Conservation (phyloP, 1,140 invertebrate species). For the Drosophila kepulauana region DNA sequence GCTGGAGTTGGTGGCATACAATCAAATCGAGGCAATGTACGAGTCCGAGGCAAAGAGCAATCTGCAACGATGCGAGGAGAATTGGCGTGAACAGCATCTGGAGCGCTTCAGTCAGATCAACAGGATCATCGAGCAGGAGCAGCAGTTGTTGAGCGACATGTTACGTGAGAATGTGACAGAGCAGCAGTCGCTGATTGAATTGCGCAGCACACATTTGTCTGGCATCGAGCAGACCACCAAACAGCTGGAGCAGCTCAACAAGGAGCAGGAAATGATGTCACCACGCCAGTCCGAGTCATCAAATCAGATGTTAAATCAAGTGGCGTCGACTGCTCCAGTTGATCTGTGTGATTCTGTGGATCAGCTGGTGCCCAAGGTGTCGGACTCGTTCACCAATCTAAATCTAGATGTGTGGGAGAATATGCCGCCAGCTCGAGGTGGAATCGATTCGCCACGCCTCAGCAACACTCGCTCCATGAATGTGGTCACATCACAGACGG, state of each 20-base stretch:
- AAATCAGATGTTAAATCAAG: background rate
- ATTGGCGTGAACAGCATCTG: constrained; percentile 70
- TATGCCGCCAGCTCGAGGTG: constrained; percentile 54
- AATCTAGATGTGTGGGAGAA: constrained; percentile 77
- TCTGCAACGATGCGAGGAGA: constrained; percentile 69
- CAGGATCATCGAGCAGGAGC: constrained; percentile 60
- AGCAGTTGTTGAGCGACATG: constrained; percentile 53
- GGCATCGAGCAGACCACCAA: constrained; percentile 85
- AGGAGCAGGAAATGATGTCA: constrained; percentile 56
- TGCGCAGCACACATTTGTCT: constrained; percentile 83
- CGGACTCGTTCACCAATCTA: constrained; percentile 69
- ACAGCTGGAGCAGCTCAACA: constrained; percentile 81
- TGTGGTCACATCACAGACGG: constrained; percentile 66
- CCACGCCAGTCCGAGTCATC: constrained; percentile 1
- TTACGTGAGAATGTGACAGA: constrained; percentile 76
- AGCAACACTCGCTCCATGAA: constrained; percentile 65
- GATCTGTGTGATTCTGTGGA: constrained; percentile 4
- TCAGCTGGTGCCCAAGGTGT: constrained; percentile 3
- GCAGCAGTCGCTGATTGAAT: constrained; percentile 80
- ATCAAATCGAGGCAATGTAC: constrained; percentile 81
- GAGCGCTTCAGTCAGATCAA: constrained; percentile 62
- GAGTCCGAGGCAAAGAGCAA: constrained; percentile 81
- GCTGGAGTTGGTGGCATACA: constrained; percentile 48
- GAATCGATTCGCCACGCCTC: constrained; percentile 49
- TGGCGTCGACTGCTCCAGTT: background rate